Evolutionary conservation across 2,797 vertebrate genomes (phyloP).

Genomic region (Lepus oiostolus): DNA sequence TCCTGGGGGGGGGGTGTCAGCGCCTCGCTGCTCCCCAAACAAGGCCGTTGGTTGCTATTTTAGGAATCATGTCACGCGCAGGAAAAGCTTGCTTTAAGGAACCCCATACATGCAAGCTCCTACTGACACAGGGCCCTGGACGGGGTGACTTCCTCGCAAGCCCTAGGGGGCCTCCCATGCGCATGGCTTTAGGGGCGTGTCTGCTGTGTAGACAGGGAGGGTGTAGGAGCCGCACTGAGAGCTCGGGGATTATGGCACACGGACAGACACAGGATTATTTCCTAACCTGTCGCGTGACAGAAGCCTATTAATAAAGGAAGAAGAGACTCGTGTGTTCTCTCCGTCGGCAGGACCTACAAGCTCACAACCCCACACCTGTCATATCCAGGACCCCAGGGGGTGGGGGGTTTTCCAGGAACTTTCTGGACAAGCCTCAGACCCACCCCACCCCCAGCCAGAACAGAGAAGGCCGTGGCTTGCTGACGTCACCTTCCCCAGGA

Average conservation of each 20-base stretch:
- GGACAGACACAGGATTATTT: slow-evolving; percentile 29
- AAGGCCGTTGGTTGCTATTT: slow-evolving; percentile 49
- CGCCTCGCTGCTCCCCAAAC: neutral
- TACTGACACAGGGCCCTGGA: neutral
- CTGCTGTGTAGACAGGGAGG: neutral
- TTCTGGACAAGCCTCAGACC: neutral
- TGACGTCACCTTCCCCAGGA: too few species aligned
- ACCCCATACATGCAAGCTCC: neutral
- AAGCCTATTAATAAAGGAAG: neutral
- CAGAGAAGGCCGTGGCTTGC: rapidly evolving
- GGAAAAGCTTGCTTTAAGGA: slow-evolving; percentile 44
- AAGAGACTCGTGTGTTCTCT: neutral
- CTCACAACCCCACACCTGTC: neutral
- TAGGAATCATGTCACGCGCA: slow-evolving; percentile 34
- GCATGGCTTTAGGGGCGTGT: neutral
- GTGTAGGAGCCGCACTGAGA: neutral
- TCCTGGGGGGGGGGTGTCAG: neutral
- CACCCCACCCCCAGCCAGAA: rapidly evolving
- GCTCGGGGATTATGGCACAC: neutral
- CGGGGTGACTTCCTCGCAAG: neutral
- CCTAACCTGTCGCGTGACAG: slow-evolving; percentile 46
- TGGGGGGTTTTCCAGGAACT: too few species aligned
- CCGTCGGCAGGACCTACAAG: neutral
- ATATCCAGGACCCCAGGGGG: neutral
- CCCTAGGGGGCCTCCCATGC: neutral